These are phyloP conservation scores for Drosophila bocqueti DNA, from an alignment of 1,140 invertebrate species.

Conservation along the genomic window DNA sequence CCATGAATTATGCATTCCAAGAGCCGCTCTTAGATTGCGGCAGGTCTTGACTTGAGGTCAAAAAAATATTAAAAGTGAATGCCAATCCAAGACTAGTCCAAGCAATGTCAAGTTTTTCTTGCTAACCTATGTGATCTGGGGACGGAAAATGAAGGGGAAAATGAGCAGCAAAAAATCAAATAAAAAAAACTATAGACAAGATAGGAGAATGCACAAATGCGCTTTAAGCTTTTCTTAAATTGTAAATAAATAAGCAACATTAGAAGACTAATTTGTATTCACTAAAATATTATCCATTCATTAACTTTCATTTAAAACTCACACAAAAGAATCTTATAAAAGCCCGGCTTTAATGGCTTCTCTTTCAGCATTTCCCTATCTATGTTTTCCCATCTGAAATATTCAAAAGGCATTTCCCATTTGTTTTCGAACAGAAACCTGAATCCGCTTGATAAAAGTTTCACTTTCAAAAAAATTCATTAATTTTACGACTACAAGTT, in stretches of 20 bases:
- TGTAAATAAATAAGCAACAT: neutral
- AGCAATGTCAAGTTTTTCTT: slow-evolving; percentile 76
- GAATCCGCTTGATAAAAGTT: slow-evolving; percentile 50
- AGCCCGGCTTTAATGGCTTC: neutral
- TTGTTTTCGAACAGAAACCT: slow-evolving; percentile 48
- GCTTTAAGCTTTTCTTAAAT: slow-evolving; percentile 7
- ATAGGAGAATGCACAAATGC: neutral
- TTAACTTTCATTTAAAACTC: neutral
- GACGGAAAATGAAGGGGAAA: slow-evolving; percentile 30
- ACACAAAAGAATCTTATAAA: slow-evolving; percentile 12
- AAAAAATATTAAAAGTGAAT: slow-evolving; percentile 71
- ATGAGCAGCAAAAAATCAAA: slow-evolving; percentile 35
- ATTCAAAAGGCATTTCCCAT: slow-evolving; percentile 34
- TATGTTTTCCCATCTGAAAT: slow-evolving; percentile 21
- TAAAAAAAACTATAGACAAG: neutral
- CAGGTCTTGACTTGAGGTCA: slow-evolving; percentile 24
- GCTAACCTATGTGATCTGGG: slow-evolving; percentile 33
- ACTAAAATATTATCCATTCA: neutral
- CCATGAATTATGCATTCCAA: slow-evolving; percentile 62
- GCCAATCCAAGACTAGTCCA: slow-evolving; percentile 57
- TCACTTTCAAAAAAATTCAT: slow-evolving; percentile 75
- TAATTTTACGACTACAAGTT: slow-evolving; percentile 72
- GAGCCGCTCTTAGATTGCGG: slow-evolving; percentile 44
- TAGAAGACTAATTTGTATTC: neutral
- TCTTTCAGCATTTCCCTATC: slow-evolving; percentile 27